Conservation (phyloP, 2,797 vertebrate genomes). For the Sitta carolinensis region DNA sequence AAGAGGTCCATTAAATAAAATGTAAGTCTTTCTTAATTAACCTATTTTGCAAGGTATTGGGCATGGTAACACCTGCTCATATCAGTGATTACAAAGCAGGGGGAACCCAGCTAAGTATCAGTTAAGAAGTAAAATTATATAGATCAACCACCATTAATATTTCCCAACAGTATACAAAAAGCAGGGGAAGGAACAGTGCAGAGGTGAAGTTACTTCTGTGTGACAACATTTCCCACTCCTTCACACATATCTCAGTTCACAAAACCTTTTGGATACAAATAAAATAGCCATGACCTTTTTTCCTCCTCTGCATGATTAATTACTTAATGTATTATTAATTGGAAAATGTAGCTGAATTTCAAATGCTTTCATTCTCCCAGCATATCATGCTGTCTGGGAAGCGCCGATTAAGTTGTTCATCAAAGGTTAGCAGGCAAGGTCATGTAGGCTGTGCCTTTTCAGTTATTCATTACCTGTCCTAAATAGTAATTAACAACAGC, state of each 20-base stretch:
- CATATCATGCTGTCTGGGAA: conserved; percentile 84
- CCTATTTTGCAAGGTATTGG: background rate
- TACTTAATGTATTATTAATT: conserved; percentile 97
- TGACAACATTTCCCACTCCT: conserved; percentile 24
- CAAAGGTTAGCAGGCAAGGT: conserved; percentile 78
- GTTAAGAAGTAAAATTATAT: conserved; percentile 11
- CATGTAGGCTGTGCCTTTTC: conserved; percentile 73
- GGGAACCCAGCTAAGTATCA: background rate
- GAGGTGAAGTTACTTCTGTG: conserved; percentile 2
- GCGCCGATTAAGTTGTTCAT: conserved; percentile 82
- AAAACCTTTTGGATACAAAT: conserved; percentile 69
- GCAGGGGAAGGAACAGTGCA: background rate
- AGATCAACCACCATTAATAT: background rate
- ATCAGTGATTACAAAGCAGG: background rate
- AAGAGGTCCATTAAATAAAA: background rate
- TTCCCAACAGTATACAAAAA: background rate
- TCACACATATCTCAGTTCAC: conserved; percentile 4
- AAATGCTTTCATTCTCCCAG: conserved; percentile 90
- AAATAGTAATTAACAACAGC: conserved; percentile 78
- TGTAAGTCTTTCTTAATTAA: background rate
- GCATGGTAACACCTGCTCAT: background rate
- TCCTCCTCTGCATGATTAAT: conserved; percentile 91
- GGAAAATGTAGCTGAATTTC: conserved; percentile 82
- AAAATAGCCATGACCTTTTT: conserved; percentile 82
- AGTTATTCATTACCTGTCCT: conserved; percentile 78